Evolutionary conservation across 2,113 vertebrate species (phyloP).

Genomic region (Protobothrops flavoviridis): DNA sequence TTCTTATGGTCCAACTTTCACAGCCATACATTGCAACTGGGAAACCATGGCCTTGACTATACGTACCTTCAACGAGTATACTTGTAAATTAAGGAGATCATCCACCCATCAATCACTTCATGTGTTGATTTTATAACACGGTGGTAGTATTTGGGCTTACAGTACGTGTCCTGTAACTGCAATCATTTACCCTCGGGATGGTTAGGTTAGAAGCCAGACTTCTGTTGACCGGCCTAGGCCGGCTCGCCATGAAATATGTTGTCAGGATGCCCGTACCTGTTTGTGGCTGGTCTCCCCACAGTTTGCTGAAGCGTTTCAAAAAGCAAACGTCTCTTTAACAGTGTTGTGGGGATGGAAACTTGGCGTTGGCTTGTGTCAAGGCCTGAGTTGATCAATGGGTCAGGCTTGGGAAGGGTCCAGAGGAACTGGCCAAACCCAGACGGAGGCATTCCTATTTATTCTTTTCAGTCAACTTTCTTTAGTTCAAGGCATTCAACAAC

Average conservation of each 20-base stretch:
- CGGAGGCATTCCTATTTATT: not conserved
- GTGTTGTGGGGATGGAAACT: not conserved
- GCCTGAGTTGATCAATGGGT: not conserved
- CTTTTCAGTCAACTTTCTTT: not conserved
- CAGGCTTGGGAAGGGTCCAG: not conserved
- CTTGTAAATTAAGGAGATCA: not conserved
- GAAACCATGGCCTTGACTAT: no score
- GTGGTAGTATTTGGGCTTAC: not conserved
- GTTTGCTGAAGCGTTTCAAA: not conserved
- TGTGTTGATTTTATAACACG: not conserved
- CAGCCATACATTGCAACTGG: no score
- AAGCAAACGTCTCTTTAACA: not conserved
- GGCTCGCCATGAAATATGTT: not conserved
- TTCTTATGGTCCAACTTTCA: no score
- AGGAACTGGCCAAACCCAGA: not conserved
- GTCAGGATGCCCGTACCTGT: not conserved
- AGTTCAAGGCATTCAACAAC: rapidly evolving
- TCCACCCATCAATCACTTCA: not conserved
- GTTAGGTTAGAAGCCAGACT: not conserved
- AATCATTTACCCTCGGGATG: not conserved
- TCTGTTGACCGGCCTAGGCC: not conserved
- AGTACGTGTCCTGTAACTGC: not conserved
- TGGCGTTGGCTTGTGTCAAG: not conserved
- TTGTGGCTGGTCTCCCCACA: not conserved
- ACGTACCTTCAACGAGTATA: no score